These are phyloP conservation scores for Thera obeliscata DNA, from an alignment of 2,888 invertebrate genomes.

Conservation along the genomic window DNA sequence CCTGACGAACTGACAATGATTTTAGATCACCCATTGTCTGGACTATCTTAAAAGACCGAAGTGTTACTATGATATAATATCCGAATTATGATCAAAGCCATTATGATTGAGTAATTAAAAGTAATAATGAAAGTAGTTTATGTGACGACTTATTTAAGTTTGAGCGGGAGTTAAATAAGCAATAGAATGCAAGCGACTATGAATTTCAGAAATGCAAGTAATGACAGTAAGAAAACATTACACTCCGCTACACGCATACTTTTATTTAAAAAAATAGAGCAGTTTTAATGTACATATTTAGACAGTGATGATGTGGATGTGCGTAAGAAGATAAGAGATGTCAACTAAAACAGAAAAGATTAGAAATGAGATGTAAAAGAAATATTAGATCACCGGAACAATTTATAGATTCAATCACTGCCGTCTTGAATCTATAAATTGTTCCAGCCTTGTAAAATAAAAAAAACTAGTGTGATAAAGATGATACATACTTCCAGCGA, in stretches of 20 bases:
- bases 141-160: slow-evolving; percentile 18
- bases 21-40: slow-evolving; percentile 37
- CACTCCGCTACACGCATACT: too few species aligned
- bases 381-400: slow-evolving; percentile 5
- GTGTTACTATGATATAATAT: slow-evolving; percentile 40
- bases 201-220: too few species aligned
- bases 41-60: slow-evolving; percentile 53
- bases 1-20: slow-evolving; percentile 36
- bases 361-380: slow-evolving; percentile 5
- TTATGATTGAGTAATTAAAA: slow-evolving; percentile 42
- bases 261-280: too few species aligned
- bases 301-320: too few species aligned
- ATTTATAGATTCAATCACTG: too few species aligned
- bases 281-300: too few species aligned
- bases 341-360: slow-evolving; percentile 7
- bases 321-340: neutral
- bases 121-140: slow-evolving; percentile 26
- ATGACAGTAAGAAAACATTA: too few species aligned
- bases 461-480: too few species aligned
- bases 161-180: neutral
- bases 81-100: slow-evolving; percentile 34
- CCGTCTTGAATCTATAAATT: too few species aligned
- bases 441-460: too few species aligned
- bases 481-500: neutral
- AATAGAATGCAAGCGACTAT: too few species aligned